Percentiles rank a stretch among this genome's conserved stretches.
Conservation (phyloP, 2,888 invertebrate genomes). For the Callyntrura guangdongensis region DNA sequence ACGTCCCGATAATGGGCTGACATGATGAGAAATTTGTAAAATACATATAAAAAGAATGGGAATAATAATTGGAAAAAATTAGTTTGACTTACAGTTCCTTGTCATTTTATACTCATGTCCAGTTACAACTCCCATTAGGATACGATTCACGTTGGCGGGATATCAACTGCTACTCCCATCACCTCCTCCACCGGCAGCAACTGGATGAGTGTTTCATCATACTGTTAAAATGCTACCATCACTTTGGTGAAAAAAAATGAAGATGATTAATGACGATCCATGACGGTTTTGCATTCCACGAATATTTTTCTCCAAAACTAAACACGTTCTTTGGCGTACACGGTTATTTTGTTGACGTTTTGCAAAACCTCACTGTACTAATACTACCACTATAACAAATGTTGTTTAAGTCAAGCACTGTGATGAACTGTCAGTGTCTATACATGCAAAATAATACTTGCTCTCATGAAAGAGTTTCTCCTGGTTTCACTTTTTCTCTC, state of each 20-base stretch:
- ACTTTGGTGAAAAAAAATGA: background rate
- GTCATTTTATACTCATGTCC: conserved; percentile 80
- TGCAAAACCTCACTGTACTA: background rate
- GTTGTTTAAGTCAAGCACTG: too few relatives aligned
- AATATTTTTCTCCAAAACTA: background rate
- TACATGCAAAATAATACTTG: background rate
- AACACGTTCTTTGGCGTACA: background rate
- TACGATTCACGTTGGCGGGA: background rate
- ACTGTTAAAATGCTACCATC: background rate
- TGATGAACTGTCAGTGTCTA: too few relatives aligned
- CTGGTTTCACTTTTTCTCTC: too few relatives aligned
- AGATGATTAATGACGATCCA: background rate
- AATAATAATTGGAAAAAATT: background rate
- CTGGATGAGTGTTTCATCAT: background rate
- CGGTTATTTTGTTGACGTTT: background rate
- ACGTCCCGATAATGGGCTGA: too few relatives aligned
- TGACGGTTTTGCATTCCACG: background rate
- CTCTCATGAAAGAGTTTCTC: too few relatives aligned
- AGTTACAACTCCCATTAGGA: conserved; percentile 80
- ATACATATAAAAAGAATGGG: background rate
- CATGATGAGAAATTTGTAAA: background rate
- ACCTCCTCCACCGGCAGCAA: conserved; percentile 47
- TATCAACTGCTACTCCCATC: conserved; percentile 27
- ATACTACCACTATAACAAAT: too few relatives aligned
- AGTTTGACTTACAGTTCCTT: conserved; percentile 77